Base-by-base conservation (phyloP, 2,888 invertebrate genomes). In the Amorpha juglandis region DNA sequence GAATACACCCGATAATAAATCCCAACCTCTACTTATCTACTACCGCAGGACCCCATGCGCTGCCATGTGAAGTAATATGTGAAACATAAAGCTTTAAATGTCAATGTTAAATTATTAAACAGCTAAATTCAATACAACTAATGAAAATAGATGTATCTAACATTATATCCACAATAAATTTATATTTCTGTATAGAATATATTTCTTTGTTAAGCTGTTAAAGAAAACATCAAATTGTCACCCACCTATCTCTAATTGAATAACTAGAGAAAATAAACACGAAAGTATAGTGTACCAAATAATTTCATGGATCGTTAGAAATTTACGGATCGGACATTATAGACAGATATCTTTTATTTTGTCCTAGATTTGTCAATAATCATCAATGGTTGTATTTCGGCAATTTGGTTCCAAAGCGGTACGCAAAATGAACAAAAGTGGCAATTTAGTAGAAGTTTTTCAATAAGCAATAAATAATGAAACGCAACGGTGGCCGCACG, bases 381-480 rank as follows among this genome's bases (percentile, higher is more conserved):
- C 38, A 58, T 58, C 21, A 16, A 16, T 9, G 38, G 58, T 58
- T 58, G 42, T 38, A 42, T 58, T 19, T 16, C 58, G 19, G 58
- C 14, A 48, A 27, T 33, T 14, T 47, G 27, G n/a, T 4, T n/a
- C 21, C 2, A 58, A 58, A 47, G n/a, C 16, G 38, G 45, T 19
- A 63, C 52, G 62, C 38, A 58, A 58, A 58, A 42, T 11, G 81
- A 82, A 82, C 88, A 86, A 83, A 81, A 84, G 82, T 84, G 77
- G 80, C 83, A 84, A 84, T 66, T 81, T 77, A 77, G 76, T 80
- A 76, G 84, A 84, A 86, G 90, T 92, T 91, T 92, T 91, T 92
- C 92, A 91, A 92, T 92, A 91, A 89, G 91, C 90, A 90, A 92
- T 93, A 93, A 93, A 93, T 92, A 92, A 91, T 87, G 88, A 85